Evolutionary conservation across 1,140 invertebrate genomes (phyloP).

Genomic region (Drosophila quadrilineata): DNA sequence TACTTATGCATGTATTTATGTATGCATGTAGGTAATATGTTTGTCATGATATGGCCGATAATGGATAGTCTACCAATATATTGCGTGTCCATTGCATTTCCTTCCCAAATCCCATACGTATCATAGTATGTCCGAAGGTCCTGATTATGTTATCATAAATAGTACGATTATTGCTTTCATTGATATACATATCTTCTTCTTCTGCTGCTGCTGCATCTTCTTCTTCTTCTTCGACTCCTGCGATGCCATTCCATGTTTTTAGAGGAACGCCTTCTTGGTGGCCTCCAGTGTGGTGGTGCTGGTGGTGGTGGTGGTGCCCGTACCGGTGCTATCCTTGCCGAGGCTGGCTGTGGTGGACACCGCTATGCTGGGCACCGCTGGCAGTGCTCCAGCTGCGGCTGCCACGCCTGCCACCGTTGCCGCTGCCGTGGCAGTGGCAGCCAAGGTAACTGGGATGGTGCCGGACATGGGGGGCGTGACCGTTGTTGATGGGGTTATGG

Average conservation of each 20-base stretch:
- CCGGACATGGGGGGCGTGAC: constrained; percentile 8
- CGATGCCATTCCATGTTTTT: constrained; percentile 7
- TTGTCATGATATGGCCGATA: constrained; percentile 64
- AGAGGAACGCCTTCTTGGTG: constrained; percentile 68
- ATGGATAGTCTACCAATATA: constrained; percentile 23
- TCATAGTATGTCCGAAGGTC: constrained; percentile 67
- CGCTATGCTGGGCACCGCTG: constrained; percentile 55
- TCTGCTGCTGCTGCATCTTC: too few species aligned
- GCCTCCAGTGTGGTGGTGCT: constrained; percentile 46
- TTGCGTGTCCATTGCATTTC: constrained; percentile 25
- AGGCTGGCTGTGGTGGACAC: constrained; percentile 62
- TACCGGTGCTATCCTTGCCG: constrained; percentile 54
- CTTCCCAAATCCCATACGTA: too few species aligned
- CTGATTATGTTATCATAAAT: constrained; percentile 35
- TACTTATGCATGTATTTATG: too few species aligned
- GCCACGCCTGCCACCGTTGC: constrained; percentile 24
- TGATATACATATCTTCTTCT: too few species aligned
- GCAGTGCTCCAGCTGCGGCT: constrained; percentile 22
- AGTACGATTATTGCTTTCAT: constrained; percentile 72
- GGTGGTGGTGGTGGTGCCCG: constrained; percentile 52
- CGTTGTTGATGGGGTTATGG: not conserved
- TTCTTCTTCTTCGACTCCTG: too few species aligned
- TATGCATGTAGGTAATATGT: constrained; percentile 64
- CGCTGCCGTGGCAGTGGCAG: constrained; percentile 25
- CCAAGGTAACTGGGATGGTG: constrained; percentile 22